Evolutionary conservation across 2,888 invertebrate genomes (phyloP), one percentile per base, ranked within the genome.

Genomic region (Nezara viridula): DNA sequence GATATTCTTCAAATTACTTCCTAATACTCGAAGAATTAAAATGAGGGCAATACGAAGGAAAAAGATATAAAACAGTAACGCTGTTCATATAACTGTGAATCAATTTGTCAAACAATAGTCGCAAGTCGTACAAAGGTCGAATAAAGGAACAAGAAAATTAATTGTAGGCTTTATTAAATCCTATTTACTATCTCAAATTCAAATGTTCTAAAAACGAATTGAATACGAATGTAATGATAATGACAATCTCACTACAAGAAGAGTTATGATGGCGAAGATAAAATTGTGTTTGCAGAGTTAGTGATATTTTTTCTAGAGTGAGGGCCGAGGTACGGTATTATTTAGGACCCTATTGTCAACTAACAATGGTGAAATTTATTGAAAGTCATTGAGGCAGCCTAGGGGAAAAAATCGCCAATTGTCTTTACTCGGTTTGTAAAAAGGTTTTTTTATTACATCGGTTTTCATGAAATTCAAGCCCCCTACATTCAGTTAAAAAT

Each of bases 361-460:
- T 40, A 81, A 81, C 81, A 81, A 81, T 81, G 81, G 81, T 81
- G 81, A 81, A 81, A 81, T 81, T 81, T 81, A 81, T 81, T 81
- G 81, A 81, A 81, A 81, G 81, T 81, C 81, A 81, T 81, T 81
- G 44, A 81, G 81, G 81, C 81, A 81, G 81, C 14, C 81, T n/a
- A 47, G 44, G 81, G 81, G n/a, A 81, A 81, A 81, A 81, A 81
- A 81, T 81, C 81, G 44, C 44, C 81, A 81, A 81, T 81, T 81
- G 81, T 81, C 81, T 81, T 81, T 81, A 44, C 81, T 40, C 44
- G 81, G 81, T 81, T 81, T 81, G 81, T 81, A 44, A 44, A 81
- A 81, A 81, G 81, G 81, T 47, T 81, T 81, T 77, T 81, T 81
- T 81, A 81, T 81, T 81, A 81, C 81, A 81, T 81, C 44, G 81